phyloP scores from a whole-genome alignment of 2,113 vertebrate genomes.

The Spheniscus mendiculus region DNA sequence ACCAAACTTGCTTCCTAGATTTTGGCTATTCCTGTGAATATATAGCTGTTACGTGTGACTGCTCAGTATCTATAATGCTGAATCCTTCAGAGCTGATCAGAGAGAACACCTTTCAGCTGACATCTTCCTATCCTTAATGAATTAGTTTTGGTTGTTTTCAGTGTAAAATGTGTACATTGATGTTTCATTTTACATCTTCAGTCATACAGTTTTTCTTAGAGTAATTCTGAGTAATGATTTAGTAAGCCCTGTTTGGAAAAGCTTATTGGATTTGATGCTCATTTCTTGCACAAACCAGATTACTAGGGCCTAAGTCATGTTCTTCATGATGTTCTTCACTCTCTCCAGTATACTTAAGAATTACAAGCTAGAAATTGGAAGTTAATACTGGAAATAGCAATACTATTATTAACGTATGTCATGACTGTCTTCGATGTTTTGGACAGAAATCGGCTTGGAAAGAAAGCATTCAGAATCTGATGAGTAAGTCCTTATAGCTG shows the following conservation, averaged over 20 bases:
- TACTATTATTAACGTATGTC: not conserved
- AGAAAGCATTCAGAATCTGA: not conserved
- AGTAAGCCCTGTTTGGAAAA: not conserved
- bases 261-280: conserved; percentile 23
- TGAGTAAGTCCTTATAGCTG: not conserved
- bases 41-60: not conserved
- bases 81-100: not conserved
- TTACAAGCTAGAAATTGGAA: not conserved
- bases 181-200: not conserved
- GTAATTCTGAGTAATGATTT: not conserved
- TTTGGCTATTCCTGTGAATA: not conserved
- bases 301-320: not conserved
- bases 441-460: not conserved
- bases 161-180: not conserved
- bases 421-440: not conserved
- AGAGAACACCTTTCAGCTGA: not conserved
- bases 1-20: not conserved
- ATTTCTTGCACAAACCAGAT: not conserved
- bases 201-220: not conserved
- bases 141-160: not conserved
- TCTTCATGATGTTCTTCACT: not conserved
- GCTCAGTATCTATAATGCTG: not conserved
- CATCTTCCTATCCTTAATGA: not conserved
- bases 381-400: not conserved
- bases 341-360: not conserved